Percentiles rank a stretch among this genome's conserved stretches.
Evolutionary conservation across 1,140 invertebrate genomes (phyloP).

Genomic region (Atopsyche davidsoni): DNA sequence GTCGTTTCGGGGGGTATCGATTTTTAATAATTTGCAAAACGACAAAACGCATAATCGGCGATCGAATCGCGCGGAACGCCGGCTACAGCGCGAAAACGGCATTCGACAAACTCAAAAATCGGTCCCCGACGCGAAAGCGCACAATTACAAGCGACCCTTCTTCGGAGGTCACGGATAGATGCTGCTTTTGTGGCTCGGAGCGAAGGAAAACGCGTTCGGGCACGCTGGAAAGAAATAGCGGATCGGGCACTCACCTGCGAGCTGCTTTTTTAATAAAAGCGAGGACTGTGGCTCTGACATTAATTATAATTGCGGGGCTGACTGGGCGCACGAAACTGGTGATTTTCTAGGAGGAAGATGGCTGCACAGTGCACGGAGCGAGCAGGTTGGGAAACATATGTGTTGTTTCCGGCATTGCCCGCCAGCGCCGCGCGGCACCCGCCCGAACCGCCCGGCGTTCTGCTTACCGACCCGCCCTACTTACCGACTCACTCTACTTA

Average conservation of each 20-base stretch:
- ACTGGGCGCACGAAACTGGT: constrained; percentile 56
- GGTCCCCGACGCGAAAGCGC: neutral
- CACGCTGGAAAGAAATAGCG: neutral
- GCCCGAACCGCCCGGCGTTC: no score
- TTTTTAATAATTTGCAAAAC: no score
- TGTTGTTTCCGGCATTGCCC: constrained; percentile 20
- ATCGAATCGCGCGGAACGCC: neutral
- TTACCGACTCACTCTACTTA: no score
- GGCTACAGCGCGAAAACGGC: neutral
- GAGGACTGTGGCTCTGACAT: constrained; percentile 94
- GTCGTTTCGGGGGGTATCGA: no score
- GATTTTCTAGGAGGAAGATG: constrained; percentile 53
- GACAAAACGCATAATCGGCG: neutral
- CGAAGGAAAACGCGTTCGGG: neutral
- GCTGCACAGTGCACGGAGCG: constrained; percentile 51
- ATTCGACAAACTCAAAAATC: no score
- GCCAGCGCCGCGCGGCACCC: neutral
- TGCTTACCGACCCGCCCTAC: no score
- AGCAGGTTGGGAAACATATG: constrained; percentile 46
- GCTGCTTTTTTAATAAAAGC: constrained; percentile 89
- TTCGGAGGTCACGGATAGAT: constrained; percentile 1
- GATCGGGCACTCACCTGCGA: constrained; percentile 67
- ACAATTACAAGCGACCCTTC: constrained; percentile 4
- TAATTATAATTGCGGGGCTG: constrained; percentile 65
- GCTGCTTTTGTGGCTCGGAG: neutral